Percentiles rank a stretch among this genome's conserved stretches.
These are phyloP conservation scores for Drosophila longiperda DNA, from an alignment of 2,888 invertebrate species.

Conservation along the genomic window DNA sequence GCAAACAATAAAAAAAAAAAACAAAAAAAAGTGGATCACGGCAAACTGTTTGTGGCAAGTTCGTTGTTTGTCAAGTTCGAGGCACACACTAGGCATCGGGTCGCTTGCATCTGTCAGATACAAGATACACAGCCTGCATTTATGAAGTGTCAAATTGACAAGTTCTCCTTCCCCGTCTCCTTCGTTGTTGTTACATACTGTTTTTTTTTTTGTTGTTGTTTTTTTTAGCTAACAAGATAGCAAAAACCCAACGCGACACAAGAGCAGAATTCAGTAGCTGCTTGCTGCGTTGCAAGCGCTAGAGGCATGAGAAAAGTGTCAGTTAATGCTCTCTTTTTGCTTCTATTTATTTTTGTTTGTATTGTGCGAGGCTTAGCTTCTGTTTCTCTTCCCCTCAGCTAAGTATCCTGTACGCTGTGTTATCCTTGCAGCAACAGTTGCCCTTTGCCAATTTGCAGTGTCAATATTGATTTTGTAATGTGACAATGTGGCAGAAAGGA, in stretches of 20 bases:
- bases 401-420: slow-evolving; percentile 31
- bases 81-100: slow-evolving; percentile 39
- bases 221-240: slow-evolving; percentile 68
- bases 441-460: slow-evolving; percentile 41
- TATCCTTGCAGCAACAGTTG: slow-evolving; percentile 41
- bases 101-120: slow-evolving; percentile 70
- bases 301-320: slow-evolving; percentile 22
- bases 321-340: slow-evolving; percentile 24
- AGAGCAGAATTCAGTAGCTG: slow-evolving; percentile 26
- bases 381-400: slow-evolving; percentile 30
- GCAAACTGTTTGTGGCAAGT: slow-evolving; percentile 51
- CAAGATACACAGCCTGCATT: slow-evolving; percentile 62
- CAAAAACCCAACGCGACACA: slow-evolving; percentile 33
- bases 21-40: slow-evolving; percentile 66
- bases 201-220: slow-evolving; percentile 35
- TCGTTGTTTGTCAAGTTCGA: slow-evolving; percentile 75
- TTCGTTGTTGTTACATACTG: slow-evolving; percentile 29
- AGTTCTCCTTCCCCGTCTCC: slow-evolving; percentile 50
- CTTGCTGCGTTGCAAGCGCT: slow-evolving; percentile 11
- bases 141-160: slow-evolving; percentile 81
- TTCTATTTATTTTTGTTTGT: slow-evolving; percentile 60
- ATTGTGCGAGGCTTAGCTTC: slow-evolving; percentile 46
- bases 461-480: slow-evolving; percentile 74
- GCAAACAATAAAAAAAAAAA: slow-evolving; percentile 32
- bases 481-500: slow-evolving; percentile 11